A percentile compares a stretch with the other conserved stretches of the same genome.
These are phyloP conservation scores for Xiphias gladius DNA, from an alignment of 2,113 vertebrate genomes.

Conservation along the genomic window DNA sequence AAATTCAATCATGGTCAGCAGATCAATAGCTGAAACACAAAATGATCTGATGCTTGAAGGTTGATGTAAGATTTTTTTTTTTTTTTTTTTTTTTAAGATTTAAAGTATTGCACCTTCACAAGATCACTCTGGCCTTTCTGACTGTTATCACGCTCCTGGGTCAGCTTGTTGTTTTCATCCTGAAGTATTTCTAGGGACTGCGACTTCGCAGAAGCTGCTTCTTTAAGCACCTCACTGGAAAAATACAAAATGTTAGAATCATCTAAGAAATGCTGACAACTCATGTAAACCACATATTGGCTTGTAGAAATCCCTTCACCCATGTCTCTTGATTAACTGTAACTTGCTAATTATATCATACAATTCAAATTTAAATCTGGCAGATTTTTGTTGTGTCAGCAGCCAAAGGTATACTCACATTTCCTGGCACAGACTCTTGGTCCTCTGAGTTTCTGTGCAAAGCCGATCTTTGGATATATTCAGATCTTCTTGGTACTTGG, in stretches of 20 bases:
- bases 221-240: conserved; percentile 91
- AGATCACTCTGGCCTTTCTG: conserved; percentile 86
- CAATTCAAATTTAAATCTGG: conserved; percentile 1
- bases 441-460: conserved; percentile 86
- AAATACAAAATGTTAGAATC: conserved; percentile 20
- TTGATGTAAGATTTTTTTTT: neutral
- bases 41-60: neutral
- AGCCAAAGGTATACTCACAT: conserved; percentile 85
- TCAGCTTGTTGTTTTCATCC: conserved; percentile 91
- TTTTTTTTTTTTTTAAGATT: neutral
- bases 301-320: neutral
- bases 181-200: conserved; percentile 88
- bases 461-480: conserved; percentile 89
- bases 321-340: neutral
- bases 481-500: conserved; percentile 88
- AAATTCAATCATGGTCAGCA: neutral
- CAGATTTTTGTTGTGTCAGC: neutral
- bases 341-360: neutral
- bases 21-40: neutral
- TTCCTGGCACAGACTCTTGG: conserved; percentile 89
- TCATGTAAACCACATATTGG: neutral
- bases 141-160: conserved; percentile 87
- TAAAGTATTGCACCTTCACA: conserved; percentile 85
- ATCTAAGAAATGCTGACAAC: neutral
- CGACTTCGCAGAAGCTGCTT: conserved; percentile 86